Evolutionary conservation across 2,888 invertebrate genomes (phyloP).

Genomic region (Nebria salina): DNA sequence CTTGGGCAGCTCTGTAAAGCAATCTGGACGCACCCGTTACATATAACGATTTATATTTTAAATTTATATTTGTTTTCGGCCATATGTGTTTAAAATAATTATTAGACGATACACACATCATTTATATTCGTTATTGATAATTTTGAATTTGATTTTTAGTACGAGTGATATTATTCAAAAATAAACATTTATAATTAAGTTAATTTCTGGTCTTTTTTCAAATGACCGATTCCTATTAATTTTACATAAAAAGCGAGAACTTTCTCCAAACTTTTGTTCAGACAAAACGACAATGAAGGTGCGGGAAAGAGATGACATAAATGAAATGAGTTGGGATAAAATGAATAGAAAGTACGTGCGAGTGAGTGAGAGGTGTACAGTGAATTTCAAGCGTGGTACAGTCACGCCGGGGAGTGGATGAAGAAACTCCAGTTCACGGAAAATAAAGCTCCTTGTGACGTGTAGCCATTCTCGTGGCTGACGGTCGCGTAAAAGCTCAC

Average conservation of each 20-base stretch:
- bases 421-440: constrained; percentile 21
- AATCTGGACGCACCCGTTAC: no score
- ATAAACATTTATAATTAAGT: constrained; percentile 11
- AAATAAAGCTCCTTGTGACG: constrained; percentile 21
- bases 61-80: no score
- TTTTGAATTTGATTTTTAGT: no score
- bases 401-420: not conserved
- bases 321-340: not conserved
- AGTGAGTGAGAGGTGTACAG: not conserved
- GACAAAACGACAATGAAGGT: not conserved
- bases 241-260: constrained; percentile 14
- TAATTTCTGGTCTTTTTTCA: constrained; percentile 1
- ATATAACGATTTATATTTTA: no score
- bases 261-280: not conserved
- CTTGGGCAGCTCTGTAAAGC: no score
- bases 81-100: no score
- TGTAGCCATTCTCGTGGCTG: constrained; percentile 8
- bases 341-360: constrained; percentile 4
- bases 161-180: not conserved
- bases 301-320: not conserved
- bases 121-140: no score
- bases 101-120: no score
- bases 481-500: constrained; percentile 20
- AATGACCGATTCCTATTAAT: not conserved
- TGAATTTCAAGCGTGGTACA: not conserved